Conservation (phyloP, 2,113 vertebrate species). For the Rhinoderma darwinii region DNA sequence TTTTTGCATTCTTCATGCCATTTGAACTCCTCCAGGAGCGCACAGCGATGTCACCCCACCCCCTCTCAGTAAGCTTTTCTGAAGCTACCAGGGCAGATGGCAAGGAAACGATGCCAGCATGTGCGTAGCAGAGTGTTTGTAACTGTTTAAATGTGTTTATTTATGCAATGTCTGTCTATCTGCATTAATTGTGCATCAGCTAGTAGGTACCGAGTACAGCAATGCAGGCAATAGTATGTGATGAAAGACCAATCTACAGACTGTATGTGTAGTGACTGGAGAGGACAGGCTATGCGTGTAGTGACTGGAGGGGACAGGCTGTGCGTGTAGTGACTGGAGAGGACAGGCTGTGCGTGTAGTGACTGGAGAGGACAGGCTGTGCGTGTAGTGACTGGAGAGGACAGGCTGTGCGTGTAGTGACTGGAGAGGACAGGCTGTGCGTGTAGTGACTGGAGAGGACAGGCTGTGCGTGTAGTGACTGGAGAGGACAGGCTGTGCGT, state of each 20-base stretch:
- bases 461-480: no score
- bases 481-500: no score
- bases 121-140: neutral
- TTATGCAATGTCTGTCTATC: slow-evolving; percentile 20
- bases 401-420: neutral
- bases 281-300: neutral
- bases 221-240: neutral
- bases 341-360: neutral
- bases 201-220: neutral
- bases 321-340: neutral
- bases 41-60: neutral
- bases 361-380: neutral
- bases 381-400: no score
- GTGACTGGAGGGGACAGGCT: neutral
- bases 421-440: neutral
- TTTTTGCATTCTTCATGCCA: neutral
- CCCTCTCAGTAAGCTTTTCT: neutral
- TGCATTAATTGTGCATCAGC: slow-evolving; percentile 25
- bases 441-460: no score
- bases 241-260: no score
- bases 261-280: neutral
- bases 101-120: neutral
- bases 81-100: slow-evolving; percentile 30
- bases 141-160: slow-evolving; percentile 44
- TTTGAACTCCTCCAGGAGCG: neutral